Percentiles rank a stretch among this genome's conserved stretches.
These are phyloP conservation scores for Sipha flava DNA, from an alignment of 1,140 invertebrate species.

Conservation along the genomic window DNA sequence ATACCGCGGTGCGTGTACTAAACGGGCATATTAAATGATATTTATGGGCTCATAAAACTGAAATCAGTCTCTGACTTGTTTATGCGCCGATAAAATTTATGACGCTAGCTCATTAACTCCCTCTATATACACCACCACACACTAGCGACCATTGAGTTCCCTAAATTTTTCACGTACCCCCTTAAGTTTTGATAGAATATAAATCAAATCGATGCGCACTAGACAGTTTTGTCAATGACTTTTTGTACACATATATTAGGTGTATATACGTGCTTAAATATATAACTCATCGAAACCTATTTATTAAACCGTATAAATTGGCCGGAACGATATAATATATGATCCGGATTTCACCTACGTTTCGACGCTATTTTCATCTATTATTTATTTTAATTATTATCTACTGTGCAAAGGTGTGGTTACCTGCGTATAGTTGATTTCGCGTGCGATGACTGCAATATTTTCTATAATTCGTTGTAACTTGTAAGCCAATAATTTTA, in stretches of 20 bases:
- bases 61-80: slow-evolving; percentile 23
- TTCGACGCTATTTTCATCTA: background rate
- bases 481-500: background rate
- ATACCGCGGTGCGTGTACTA: slow-evolving; percentile 10
- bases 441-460: background rate
- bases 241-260: background rate
- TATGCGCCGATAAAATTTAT: slow-evolving; percentile 26
- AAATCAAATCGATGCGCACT: background rate
- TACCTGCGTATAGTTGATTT: background rate
- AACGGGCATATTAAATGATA: slow-evolving; percentile 24
- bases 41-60: slow-evolving; percentile 32
- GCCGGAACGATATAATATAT: background rate
- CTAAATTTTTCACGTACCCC: slow-evolving; percentile 6
- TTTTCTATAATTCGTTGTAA: background rate
- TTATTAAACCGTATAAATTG: background rate
- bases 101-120: slow-evolving; percentile 2
- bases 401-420: too few relatives aligned
- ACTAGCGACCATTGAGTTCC: background rate
- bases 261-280: background rate
- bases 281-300: background rate
- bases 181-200: slow-evolving; percentile 4
- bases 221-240: background rate
- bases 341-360: background rate
- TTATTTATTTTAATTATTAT: too few relatives aligned
- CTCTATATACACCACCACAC: background rate